Evolutionary conservation across 2,113 vertebrate species (phyloP).

Genomic region (Rhinolophus ferrumequinum): DNA sequence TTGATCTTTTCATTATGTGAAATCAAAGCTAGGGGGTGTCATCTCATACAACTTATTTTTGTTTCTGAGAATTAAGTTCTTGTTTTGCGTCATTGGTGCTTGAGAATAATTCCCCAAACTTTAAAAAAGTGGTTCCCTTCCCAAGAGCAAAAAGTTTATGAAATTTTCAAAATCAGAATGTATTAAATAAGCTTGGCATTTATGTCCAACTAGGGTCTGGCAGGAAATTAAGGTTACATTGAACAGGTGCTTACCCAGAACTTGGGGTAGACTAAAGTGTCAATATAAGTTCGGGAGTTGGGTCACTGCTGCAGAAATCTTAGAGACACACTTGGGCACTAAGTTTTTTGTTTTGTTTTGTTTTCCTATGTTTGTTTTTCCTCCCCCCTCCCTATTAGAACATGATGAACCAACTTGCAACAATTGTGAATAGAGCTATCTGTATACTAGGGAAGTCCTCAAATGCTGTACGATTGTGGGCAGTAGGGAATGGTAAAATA

Average conservation of each 20-base stretch:
- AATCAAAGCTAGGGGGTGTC: conserved; percentile 88
- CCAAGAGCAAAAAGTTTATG: conserved; percentile 73
- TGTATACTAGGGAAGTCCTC: conserved; percentile 76
- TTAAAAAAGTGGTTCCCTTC: conserved; percentile 73
- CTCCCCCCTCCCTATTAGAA: conserved; percentile 63
- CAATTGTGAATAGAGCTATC: conserved; percentile 80
- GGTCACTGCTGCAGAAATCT: conserved; percentile 1
- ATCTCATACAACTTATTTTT: conserved; percentile 86
- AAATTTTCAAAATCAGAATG: conserved; percentile 69
- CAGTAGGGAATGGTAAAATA: conserved; percentile 74
- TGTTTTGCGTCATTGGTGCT: conserved; percentile 80
- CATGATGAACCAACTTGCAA: conserved; percentile 77
- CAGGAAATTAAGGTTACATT: conserved; percentile 79
- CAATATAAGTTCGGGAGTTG: conserved; percentile 59
- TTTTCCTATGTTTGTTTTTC: conserved; percentile 77
- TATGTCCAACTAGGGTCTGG: conserved; percentile 56
- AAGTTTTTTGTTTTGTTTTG: conserved; percentile 78
- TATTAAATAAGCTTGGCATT: conserved; percentile 73
- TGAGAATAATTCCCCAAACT: conserved; percentile 85
- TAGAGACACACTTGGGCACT: neutral
- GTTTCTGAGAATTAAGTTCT: conserved; percentile 88
- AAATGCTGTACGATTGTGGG: conserved; percentile 74
- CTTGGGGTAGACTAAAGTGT: conserved; percentile 64
- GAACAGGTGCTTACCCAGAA: conserved; percentile 82
- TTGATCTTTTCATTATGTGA: conserved; percentile 84